Base-by-base conservation (phyloP, 2,888 invertebrate genomes). In the Agriopis leucophaearia region DNA sequence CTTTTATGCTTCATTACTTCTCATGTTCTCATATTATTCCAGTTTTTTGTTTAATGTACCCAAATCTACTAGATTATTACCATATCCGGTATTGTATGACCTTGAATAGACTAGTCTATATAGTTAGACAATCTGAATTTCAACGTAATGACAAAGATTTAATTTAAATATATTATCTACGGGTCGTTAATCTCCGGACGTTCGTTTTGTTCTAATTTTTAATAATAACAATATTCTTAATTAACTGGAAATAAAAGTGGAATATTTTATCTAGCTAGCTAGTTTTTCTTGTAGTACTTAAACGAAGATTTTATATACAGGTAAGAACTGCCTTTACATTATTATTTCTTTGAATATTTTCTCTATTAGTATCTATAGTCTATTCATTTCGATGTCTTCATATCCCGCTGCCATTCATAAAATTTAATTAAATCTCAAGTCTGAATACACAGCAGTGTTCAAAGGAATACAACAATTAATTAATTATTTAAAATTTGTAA, bases 71-170 rank as follows among this genome's bases (percentile, higher is more conserved):
- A 56, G 56, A 56, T 56, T 35, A 56, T 56, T 48, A 63, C 9
- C 58, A 59, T 38, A 59, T 38, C 58, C 58, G 38, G 48, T 59
- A 48, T 59, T 38, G 58, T 48, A 38, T 13, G 58, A 59, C 58
- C 47, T 59, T 59, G 58, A 38, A 0, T 57, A 35, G 9, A 42
- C 36, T 45, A 10, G 38, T 36, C 36, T 48, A 13, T 48, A 48
- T 48, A 40, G 38, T 15, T 59, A 38, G 9, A 38, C 10, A 48
- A 38, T 36, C 8, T 47, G 36, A 48, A 48, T 48, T 42, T 10
- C 27, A 42, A n/a, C 44, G 18, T 44, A 13, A 55, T 42, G 27
- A 27, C 36, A 42, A 42, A 18, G 18, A 55, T 27, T n/a, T 18
- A 44, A 42, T 18, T 16, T 15, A 16, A 7, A 27, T 6, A 27